Base-by-base conservation (phyloP, 2,113 vertebrate genomes). In the Oceanites oceanicus region DNA sequence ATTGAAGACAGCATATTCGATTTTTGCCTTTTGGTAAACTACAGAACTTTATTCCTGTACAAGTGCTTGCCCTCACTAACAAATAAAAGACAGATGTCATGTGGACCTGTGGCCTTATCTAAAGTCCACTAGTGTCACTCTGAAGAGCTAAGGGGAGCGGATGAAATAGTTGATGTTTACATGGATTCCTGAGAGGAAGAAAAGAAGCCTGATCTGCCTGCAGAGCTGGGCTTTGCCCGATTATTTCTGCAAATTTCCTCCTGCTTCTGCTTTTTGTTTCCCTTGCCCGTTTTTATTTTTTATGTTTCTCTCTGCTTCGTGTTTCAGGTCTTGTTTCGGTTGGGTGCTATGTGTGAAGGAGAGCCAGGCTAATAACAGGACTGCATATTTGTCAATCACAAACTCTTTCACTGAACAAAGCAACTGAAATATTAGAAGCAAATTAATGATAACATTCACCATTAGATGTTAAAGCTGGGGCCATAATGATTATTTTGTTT, bases 391-490 rank as follows among this genome's bases (percentile, higher is more conserved):
- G 70, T 94, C 94, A 90, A 16, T 81, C 94, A 72, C 94, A 85
- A 78, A 87, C 52, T 65, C 84, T 47, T 85, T 87, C 80, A 91
- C 76, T 75, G 95, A 78, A 85, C 73, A 75, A 78, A 96, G 49
- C 91, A 96, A 95, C 80, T 96, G 89, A 96, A 92, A 85, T 95
- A 95, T 96, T 95, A 91, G 84, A 92, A 91, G 89, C 83, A 97
- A 96, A 96, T 96, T 91, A 92, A 96, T 81, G 86, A 44, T 75
- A 97, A 81, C 95, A 84, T 56, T 84, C 76, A 55, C 76, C 1
- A 5, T 63, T 59, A 68, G 80, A 81, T 89, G 80, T 75, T 87
- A 95, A 87, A 94, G 76, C 72, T 78, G 40, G 38, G 58, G 16
- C 38, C n/a, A 55, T 67, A 80, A 94, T 95, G 91, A 91, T 76